Percentiles rank a stretch among this genome's conserved stretches.
Evolutionary conservation across 1,140 invertebrate species (phyloP).

Genomic region (Onthophagus taurus): DNA sequence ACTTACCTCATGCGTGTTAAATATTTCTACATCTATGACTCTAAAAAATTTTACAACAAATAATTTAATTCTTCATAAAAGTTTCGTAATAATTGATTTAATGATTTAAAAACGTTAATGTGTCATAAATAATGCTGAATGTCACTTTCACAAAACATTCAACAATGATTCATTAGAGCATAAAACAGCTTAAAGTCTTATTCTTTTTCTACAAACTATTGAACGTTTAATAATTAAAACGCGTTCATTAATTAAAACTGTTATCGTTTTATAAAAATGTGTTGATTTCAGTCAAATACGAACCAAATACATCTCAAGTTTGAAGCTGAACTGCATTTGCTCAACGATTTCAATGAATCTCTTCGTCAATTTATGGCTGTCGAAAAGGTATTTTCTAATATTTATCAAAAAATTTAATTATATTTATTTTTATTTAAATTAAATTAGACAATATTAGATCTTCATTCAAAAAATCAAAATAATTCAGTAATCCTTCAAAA

Average conservation of each 20-base stretch:
- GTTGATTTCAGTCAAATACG: slow-evolving; percentile 10
- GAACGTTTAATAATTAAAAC: too few species aligned
- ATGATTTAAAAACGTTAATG: too few species aligned
- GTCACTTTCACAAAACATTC: too few species aligned
- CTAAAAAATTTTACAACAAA: too few species aligned
- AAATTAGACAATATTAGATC: slow-evolving; percentile 16
- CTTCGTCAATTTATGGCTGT: slow-evolving; percentile 28
- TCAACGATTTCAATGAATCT: slow-evolving; percentile 33
- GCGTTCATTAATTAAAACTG: too few species aligned
- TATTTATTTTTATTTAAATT: slow-evolving; percentile 5
- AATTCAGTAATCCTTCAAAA: slow-evolving; percentile 5
- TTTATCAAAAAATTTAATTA: slow-evolving; percentile 1
- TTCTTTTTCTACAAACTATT: slow-evolving; percentile 2
- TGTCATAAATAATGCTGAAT: too few species aligned
- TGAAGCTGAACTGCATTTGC: slow-evolving; percentile 31
- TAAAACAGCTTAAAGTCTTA: not conserved
- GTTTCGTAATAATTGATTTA: too few species aligned
- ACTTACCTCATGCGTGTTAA: too few species aligned
- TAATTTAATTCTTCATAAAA: too few species aligned
- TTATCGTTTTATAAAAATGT: not conserved
- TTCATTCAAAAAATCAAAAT: slow-evolving; percentile 13
- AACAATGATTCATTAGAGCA: too few species aligned
- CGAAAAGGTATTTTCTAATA: slow-evolving; percentile 26
- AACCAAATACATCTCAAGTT: slow-evolving; percentile 34
- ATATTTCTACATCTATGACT: too few species aligned